Base-by-base conservation (phyloP, 2,113 vertebrate species). In the Nematolebias whitei region DNA sequence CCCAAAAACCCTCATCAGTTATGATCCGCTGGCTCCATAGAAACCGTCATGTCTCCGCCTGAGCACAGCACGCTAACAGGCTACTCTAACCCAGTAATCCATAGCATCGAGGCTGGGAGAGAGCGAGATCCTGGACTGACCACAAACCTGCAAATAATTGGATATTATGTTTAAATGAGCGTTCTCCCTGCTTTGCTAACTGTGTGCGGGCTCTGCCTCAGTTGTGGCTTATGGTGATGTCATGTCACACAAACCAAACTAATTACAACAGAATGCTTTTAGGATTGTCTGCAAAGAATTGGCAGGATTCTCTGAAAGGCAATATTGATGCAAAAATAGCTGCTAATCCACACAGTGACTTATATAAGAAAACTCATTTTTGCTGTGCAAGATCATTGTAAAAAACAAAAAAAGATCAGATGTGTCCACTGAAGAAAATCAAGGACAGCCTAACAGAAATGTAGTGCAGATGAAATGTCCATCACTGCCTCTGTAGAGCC, bases 131-230 rank as follows among this genome's bases (percentile, higher is more conserved):
- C 66, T 68, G 51, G 72, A 72, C 41, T 79, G 67, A 66, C 70
- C 56, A 74, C 75, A 29, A 87, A 76, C 85, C 72, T 83, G 72
- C 41, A 69, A 71, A 75, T 87, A 88, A 89, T 74, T 79, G 61
- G 61, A 79, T 84, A 79, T 84, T 76, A 80, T 82, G 77, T 81
- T 83, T 76, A 75, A 35, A 35, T 77, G 76, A 13, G 18, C 35
- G 76, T 55, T 81, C 43, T 72, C 66, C 47, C 57, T 62, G 44
- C 52, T 67, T 70, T 63, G 61, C 53, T 83, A 60, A 83, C 68
- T 82, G 61, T 66, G 54, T 59, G 49, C 64, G 54, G 53, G 54
- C 63, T 82, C 57, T 50, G 76, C 49, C 65, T 86, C 65, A 29
- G 59, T 52, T 55, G 61, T 50, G 66, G 78, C 76, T 79, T 71